These are phyloP conservation scores for Acanthurus tractus DNA, from an alignment of 2,797 vertebrate species.

Conservation along the genomic window DNA sequence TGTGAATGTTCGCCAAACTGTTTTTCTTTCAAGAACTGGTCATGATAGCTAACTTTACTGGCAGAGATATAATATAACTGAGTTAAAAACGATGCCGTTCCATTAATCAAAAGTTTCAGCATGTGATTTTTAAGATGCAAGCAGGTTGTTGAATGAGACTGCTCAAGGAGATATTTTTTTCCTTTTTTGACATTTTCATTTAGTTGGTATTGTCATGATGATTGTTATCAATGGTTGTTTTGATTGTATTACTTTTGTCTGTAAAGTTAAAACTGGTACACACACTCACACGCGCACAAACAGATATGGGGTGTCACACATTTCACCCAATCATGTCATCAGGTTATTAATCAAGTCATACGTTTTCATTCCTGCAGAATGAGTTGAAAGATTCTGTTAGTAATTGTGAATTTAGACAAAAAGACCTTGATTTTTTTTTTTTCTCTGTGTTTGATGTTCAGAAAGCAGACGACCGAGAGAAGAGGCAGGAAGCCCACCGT, in stretches of 20 bases:
- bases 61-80: background rate
- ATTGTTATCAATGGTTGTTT: background rate
- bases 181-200: background rate
- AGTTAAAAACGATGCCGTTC: background rate
- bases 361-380: background rate
- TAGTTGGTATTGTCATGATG: background rate
- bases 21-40: background rate
- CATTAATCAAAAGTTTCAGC: background rate
- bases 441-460: constrained; percentile 79
- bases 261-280: background rate
- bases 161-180: background rate
- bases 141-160: background rate
- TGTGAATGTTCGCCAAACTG: too few relatives aligned
- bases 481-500: constrained; percentile 96
- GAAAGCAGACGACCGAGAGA: constrained; percentile 98
- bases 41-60: background rate
- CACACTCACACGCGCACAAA: background rate
- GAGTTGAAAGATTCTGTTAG: constrained; percentile 1
- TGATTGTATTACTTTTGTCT: background rate
- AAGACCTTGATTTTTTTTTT: constrained; percentile 10
- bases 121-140: background rate
- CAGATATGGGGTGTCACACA: too few relatives aligned
- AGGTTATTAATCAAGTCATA: background rate
- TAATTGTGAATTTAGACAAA: background rate
- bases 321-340: background rate